phyloP scores from a whole-genome alignment of 2,888 invertebrate species.

The Stenichneumon culpator region DNA sequence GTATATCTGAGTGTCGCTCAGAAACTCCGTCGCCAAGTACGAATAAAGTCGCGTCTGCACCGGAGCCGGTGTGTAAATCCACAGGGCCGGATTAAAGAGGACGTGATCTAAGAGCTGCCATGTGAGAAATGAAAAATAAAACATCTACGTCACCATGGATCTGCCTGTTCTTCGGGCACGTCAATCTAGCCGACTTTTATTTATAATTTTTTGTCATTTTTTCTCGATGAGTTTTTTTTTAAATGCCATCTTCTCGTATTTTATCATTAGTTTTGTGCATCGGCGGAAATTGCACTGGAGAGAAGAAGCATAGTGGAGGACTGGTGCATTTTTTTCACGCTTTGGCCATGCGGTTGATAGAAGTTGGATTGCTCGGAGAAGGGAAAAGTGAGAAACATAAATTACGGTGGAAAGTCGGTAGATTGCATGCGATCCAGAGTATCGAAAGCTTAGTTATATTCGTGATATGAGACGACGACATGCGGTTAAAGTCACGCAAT shows the following conservation, averaged over 20 bases:
- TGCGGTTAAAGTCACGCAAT: constrained; percentile 38
- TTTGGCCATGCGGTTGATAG: constrained; percentile 43
- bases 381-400: constrained; percentile 46
- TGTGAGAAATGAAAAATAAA: constrained; percentile 95
- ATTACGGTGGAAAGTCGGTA: constrained; percentile 82
- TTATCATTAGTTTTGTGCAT: not conserved
- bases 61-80: constrained; percentile 99
- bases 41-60: constrained; percentile 98
- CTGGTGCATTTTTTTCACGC: not conserved
- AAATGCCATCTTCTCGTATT: not conserved
- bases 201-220: constrained; percentile 39
- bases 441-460: constrained; percentile 73
- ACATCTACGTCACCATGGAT: constrained; percentile 90
- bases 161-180: constrained; percentile 85
- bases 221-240: not conserved
- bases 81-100: constrained; percentile 99
- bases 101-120: constrained; percentile 99
- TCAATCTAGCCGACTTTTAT: constrained; percentile 83
- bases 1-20: constrained; percentile 98
- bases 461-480: constrained; percentile 40
- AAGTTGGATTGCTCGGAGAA: constrained; percentile 2
- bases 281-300: constrained; percentile 1
- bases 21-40: constrained; percentile 99
- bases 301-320: constrained; percentile 7
- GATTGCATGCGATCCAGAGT: constrained; percentile 84